Base-by-base conservation (phyloP, 2,113 vertebrate genomes). In the Acrocephalus arundinaceus region DNA sequence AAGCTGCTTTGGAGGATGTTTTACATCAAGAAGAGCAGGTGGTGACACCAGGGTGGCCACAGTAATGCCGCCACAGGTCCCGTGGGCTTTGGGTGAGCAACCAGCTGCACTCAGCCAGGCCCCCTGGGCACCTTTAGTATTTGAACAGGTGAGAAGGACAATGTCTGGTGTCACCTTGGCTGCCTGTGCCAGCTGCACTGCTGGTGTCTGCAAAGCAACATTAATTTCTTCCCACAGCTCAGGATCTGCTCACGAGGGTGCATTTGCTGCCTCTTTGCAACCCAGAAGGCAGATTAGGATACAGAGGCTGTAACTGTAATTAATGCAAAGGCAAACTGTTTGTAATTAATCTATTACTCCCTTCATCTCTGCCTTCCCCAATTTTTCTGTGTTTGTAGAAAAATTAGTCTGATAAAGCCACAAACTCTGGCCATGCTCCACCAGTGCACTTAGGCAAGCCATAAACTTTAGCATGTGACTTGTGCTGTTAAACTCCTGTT, bases 291-390 rank as follows among this genome's bases (percentile, higher is more conserved):
- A 80, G 51, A 43, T 4, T 17, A 63, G 78, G 66, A 52, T 31
- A 30, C 4, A 17, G 11, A 46, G 39, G 43, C n/a, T 14, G 5
- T 0, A 7, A 15, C 10, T 15, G 3, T 17, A 46, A 51, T 13
- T 22, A 39, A 87, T 81, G 88, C 85, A 84, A 70, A 61, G 66
- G 30, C 46, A 61, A 87, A 62, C 27, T 55, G 1, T 15, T 74
- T 39, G 65, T 21, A 14, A 62, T 62, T 62, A 41, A 17, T 14
- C 76, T 31, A 0, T 28, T 41, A 8, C 20, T 79, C 14, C 65
- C 48, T 70, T 63, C 76, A 57, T 65, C 70, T 72, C 80, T 61
- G 65, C 25, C 61, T 65, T 61, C 18, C 62, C 54, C 51, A 7
- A 0, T 77, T 94, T 75, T 68, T 67, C 45, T 67, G 28, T 43